Percentiles rank a stretch among this genome's conserved stretches.
These are phyloP conservation scores for Typhlichthys subterraneus DNA, from an alignment of 2,797 vertebrate species.

Conservation along the genomic window DNA sequence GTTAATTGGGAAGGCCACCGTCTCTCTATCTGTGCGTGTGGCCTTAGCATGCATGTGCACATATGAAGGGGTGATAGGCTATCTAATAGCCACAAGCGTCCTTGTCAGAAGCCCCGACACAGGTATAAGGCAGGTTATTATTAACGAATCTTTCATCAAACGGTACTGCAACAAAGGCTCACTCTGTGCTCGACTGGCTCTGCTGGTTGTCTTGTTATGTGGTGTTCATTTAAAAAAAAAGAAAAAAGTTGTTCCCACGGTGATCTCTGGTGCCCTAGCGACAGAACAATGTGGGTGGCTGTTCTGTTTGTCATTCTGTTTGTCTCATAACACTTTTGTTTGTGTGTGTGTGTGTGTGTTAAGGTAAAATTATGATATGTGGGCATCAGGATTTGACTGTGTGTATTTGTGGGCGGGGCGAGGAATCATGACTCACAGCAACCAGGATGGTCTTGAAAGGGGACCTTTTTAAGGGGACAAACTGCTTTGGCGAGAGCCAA, in stretches of 20 bases:
- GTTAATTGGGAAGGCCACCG: neutral
- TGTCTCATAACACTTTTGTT: conserved; percentile 20
- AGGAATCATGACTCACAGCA: conserved; percentile 59
- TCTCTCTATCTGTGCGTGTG: neutral
- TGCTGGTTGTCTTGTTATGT: conserved; percentile 38
- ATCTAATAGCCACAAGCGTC: conserved; percentile 29
- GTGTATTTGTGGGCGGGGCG: conserved; percentile 26
- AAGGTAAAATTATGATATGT: conserved; percentile 60
- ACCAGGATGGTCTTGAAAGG: conserved; percentile 26
- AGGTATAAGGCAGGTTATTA: conserved; percentile 26
- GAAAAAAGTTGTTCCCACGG: conserved; percentile 60
- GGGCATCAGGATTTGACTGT: conserved; percentile 36
- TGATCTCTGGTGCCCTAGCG: conserved; percentile 41
- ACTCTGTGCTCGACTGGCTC: conserved; percentile 38
- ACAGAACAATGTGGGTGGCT: conserved; percentile 62
- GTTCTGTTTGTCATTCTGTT: conserved; percentile 44
- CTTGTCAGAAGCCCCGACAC: conserved; percentile 26
- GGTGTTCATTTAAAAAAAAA: conserved; percentile 9
- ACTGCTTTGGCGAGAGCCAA: conserved; percentile 22
- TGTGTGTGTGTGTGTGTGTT: conserved; percentile 11
- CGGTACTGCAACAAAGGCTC: conserved; percentile 17
- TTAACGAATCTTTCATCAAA: conserved; percentile 21
- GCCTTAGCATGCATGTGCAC: conserved; percentile 17
- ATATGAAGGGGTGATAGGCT: neutral
- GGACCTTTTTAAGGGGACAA: conserved; percentile 28